Evolutionary conservation across 2,888 invertebrate species (phyloP).

Genomic region (Apamea crenata): DNA sequence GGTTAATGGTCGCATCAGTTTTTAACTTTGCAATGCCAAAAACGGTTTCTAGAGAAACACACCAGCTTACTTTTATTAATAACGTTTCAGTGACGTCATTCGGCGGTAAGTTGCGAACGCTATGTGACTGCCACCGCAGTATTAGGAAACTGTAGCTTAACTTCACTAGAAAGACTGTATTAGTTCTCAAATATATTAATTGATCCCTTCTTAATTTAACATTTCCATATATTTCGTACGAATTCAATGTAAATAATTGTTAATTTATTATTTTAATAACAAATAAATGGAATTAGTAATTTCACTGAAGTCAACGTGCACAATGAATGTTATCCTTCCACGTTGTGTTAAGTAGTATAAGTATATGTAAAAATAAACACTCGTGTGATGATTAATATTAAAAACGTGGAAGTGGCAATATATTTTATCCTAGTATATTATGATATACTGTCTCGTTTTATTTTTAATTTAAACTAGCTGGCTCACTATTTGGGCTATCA

Average conservation of each 20-base stretch:
- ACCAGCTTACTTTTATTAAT: neutral
- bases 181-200: slow-evolving; percentile 34
- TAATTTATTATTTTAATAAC: slow-evolving; percentile 72
- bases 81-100: neutral
- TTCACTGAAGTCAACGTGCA: slow-evolving; percentile 55
- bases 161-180: slow-evolving; percentile 43
- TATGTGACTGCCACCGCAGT: neutral
- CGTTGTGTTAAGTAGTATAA: slow-evolving; percentile 40
- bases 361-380: slow-evolving; percentile 43
- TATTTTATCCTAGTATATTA: slow-evolving; percentile 26
- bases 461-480: neutral
- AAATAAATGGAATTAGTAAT: slow-evolving; percentile 49
- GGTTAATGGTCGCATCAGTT: neutral
- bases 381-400: slow-evolving; percentile 19
- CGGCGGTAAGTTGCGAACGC: neutral
- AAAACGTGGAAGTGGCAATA: slow-evolving; percentile 58
- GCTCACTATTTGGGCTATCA: slow-evolving; percentile 18
- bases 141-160: neutral
- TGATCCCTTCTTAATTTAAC: slow-evolving; percentile 22
- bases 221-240: slow-evolving; percentile 37
- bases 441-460: slow-evolving; percentile 1
- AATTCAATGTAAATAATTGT: slow-evolving; percentile 72
- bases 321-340: slow-evolving; percentile 68
- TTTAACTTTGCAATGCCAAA: neutral
- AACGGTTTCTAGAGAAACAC: neutral